Conservation (phyloP, 1,140 invertebrate species). For the Protaetia brevitarsis region DNA sequence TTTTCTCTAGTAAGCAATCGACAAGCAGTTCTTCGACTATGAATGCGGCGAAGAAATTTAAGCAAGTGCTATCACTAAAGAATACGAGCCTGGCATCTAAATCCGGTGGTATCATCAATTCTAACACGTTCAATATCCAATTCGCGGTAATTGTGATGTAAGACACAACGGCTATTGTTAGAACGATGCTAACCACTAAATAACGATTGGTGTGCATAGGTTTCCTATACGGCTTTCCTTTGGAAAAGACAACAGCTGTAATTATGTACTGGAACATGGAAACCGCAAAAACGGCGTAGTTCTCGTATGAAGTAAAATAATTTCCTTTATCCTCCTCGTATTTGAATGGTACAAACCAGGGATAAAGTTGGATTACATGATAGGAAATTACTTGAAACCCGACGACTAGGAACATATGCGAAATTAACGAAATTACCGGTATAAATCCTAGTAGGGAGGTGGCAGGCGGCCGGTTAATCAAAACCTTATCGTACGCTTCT, state of each 20-base stretch:
- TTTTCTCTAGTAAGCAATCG: conserved; percentile 60
- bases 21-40: conserved; percentile 61
- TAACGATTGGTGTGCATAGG: conserved; percentile 76
- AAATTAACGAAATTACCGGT: conserved; percentile 63
- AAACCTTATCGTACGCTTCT: conserved; percentile 63
- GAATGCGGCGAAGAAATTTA: conserved; percentile 61
- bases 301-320: conserved; percentile 65
- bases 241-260: conserved; percentile 84
- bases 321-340: conserved; percentile 51
- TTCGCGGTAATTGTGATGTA: conserved; percentile 70
- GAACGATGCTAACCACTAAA: conserved; percentile 62
- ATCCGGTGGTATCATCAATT: conserved; percentile 65
- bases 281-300: conserved; percentile 80
- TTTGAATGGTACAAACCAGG: conserved; percentile 69
- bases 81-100: conserved; percentile 61
- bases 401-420: conserved; percentile 71
- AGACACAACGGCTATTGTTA: conserved; percentile 61
- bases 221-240: conserved; percentile 85
- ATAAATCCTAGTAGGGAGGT: conserved; percentile 66
- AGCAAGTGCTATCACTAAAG: conserved; percentile 54
- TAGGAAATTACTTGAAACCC: conserved; percentile 64
- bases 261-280: conserved; percentile 94
- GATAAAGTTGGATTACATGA: conserved; percentile 59
- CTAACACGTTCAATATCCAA: conserved; percentile 60
- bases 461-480: conserved; percentile 64